These are phyloP conservation scores for Mus spicilegus DNA, from an alignment of 2,113 vertebrate genomes.

Conservation along the genomic window DNA sequence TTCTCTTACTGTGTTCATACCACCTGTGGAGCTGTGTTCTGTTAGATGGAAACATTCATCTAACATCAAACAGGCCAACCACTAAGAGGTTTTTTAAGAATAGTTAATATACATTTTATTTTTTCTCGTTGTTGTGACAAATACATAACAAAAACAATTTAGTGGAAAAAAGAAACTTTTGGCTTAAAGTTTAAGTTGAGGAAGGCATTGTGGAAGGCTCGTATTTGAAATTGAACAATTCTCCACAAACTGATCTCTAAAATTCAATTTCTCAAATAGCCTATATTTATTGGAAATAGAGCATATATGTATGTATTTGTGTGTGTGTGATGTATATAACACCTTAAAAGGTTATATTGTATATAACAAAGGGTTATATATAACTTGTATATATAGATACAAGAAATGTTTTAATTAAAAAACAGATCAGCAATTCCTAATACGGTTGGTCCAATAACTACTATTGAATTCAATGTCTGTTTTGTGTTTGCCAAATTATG, in stretches of 20 bases:
- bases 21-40: background rate
- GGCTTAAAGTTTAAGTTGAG: background rate
- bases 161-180: background rate
- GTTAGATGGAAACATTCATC: background rate
- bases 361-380: background rate
- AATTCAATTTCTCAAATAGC: background rate
- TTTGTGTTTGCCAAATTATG: background rate
- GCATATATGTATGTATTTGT: background rate
- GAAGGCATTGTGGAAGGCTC: background rate
- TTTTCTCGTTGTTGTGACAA: background rate
- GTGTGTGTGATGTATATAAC: background rate
- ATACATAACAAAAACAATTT: background rate
- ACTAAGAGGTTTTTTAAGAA: background rate
- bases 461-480: background rate
- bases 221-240: background rate
- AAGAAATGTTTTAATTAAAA: background rate
- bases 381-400: too few relatives aligned
- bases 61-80: background rate
- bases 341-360: background rate
- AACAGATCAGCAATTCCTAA: background rate
- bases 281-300: background rate
- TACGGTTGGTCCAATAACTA: background rate
- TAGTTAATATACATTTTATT: background rate
- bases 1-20: too few relatives aligned
- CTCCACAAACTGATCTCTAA: background rate